Evolutionary conservation across 2,113 vertebrate genomes (phyloP).

Genomic region (Microtus montanus): DNA sequence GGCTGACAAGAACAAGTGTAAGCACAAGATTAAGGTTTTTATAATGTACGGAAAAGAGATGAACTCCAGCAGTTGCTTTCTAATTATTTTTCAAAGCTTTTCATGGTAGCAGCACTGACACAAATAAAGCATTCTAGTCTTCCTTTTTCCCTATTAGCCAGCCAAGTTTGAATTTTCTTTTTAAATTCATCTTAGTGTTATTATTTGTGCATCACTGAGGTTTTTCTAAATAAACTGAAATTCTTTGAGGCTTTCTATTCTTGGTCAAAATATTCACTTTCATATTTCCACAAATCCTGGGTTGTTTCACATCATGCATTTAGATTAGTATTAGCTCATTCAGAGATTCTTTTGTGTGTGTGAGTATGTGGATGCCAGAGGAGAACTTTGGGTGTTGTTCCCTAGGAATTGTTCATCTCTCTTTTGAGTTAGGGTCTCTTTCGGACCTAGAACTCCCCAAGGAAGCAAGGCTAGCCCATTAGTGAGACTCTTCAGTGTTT

Average conservation of each 20-base stretch:
- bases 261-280: conserved; percentile 51
- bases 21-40: conserved; percentile 68
- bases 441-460: background rate
- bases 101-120: conserved; percentile 52
- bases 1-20: conserved; percentile 53
- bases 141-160: conserved; percentile 45
- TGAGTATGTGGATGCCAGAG: background rate
- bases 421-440: background rate
- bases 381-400: background rate
- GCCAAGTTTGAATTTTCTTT: conserved; percentile 65
- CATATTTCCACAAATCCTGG: background rate
- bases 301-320: background rate
- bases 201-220: conserved; percentile 42
- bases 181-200: conserved; percentile 65
- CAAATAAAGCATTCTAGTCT: conserved; percentile 66
- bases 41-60: conserved; percentile 67
- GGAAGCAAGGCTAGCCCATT: too few species aligned
- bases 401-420: background rate
- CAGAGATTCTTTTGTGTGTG: background rate
- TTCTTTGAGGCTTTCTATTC: background rate
- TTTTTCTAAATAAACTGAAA: conserved; percentile 61
- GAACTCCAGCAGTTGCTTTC: conserved; percentile 59
- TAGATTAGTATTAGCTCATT: background rate
- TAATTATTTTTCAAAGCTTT: conserved; percentile 76
- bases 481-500: background rate